Percentiles rank a stretch among this genome's conserved stretches.
These are phyloP conservation scores for Chrysolina oricalcia DNA, from an alignment of 2,888 invertebrate genomes.

Conservation along the genomic window DNA sequence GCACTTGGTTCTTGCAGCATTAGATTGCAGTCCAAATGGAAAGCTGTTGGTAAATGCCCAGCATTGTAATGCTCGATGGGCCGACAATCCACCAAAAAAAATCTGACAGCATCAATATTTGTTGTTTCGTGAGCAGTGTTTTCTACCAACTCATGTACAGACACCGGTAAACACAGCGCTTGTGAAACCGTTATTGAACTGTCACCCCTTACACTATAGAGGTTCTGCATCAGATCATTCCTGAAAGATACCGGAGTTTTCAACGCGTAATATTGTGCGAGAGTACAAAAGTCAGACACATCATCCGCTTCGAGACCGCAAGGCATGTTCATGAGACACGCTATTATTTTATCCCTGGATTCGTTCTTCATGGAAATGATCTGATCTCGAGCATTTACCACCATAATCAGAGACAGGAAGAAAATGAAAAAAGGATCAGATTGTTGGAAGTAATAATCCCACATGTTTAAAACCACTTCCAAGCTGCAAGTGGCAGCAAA, in stretches of 20 bases:
- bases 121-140: constrained; percentile 81
- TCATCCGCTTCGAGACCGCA: constrained; percentile 93
- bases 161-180: constrained; percentile 96
- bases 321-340: constrained; percentile 84
- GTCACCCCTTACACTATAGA: constrained; percentile 70
- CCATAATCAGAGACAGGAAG: constrained; percentile 94
- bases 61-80: constrained; percentile 97
- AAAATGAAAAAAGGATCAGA: constrained; percentile 97
- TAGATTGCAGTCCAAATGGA: constrained; percentile 97
- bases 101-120: constrained; percentile 80
- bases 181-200: constrained; percentile 76
- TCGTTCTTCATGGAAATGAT: constrained; percentile 85
- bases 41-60: constrained; percentile 97
- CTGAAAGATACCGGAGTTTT: constrained; percentile 95
- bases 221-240: constrained; percentile 82
- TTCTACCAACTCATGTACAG: constrained; percentile 92
- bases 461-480: constrained; percentile 92
- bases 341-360: constrained; percentile 80
- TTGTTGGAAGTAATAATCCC: constrained; percentile 97
- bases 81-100: constrained; percentile 97
- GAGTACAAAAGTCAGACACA: constrained; percentile 95
- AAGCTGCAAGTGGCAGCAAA: constrained; percentile 91
- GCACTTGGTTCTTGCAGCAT: constrained; percentile 97
- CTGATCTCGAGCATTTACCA: constrained; percentile 94
- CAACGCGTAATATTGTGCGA: constrained; percentile 95